These are phyloP conservation scores for Caenorhabditis brenneri DNA, from an alignment of 1,140 invertebrate genomes.

Conservation along the genomic window DNA sequence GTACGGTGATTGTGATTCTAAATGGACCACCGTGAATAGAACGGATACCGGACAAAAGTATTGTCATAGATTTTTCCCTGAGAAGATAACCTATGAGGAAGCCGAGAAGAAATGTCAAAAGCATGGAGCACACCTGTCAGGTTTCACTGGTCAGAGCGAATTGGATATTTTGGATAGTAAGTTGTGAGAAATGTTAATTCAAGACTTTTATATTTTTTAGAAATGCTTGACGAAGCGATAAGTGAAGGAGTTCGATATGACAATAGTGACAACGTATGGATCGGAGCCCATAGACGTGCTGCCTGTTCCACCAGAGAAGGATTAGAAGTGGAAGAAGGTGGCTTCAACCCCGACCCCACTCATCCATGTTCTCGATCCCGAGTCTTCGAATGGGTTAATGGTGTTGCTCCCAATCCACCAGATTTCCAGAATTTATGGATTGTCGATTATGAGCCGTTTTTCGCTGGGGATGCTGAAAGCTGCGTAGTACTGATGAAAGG, in stretches of 20 bases:
- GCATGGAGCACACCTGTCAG: not conserved
- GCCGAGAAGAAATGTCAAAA: not conserved
- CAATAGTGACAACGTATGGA: too few relatives aligned
- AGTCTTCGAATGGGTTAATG: not conserved
- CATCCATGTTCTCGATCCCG: not conserved
- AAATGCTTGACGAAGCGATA: too few relatives aligned
- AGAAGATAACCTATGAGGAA: not conserved
- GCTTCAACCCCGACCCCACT: not conserved
- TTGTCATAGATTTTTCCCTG: not conserved
- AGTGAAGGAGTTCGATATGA: too few relatives aligned
- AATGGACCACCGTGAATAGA: not conserved
- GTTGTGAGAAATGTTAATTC: not conserved
- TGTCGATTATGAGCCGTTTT: not conserved
- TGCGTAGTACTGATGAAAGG: not conserved
- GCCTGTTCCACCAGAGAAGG: too few relatives aligned
- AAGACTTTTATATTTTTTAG: too few relatives aligned
- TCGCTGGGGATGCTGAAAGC: not conserved
- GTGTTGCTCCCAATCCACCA: not conserved
- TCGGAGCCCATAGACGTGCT: too few relatives aligned
- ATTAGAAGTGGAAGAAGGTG: not conserved
- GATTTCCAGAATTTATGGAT: not conserved
- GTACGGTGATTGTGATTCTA: not conserved
- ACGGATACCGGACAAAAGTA: not conserved
- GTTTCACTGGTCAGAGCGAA: not conserved
- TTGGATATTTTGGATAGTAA: not conserved